Evolutionary conservation across 2,113 vertebrate species (phyloP), one percentile per base, ranked within the genome.

Genomic region (Misgurnus anguillicaudatus): DNA sequence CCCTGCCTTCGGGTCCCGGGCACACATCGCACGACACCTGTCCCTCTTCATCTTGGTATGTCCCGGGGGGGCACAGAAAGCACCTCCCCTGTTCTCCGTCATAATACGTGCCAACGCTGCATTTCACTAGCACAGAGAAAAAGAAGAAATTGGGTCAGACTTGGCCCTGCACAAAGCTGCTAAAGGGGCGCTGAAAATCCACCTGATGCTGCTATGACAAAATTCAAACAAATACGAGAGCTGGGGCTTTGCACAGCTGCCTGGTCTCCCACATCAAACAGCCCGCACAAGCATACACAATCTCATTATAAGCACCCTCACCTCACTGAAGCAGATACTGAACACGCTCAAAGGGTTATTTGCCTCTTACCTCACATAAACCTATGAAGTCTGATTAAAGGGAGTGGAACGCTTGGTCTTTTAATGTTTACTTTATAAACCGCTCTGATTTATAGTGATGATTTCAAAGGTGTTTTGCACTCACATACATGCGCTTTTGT

Each of bases 41-140:
- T 82, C 94, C 94, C 87, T 95, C 94, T 85, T 95, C 92, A 13
- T 92, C 93, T 87, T 96, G 93, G 87, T 93, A 96, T 0, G 90
- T 95, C 84, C 94, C 94, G 71, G 93, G 91, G 75, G 93, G 93
- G 88, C 94, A 96, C 66, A 92, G 85, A 87, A 89, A 83, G 82
- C 94, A 97, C 78, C 88, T 88, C 69, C 93, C 94, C 89, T 92
- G 93, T 65, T 92, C 88, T 10, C 85, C 91, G 38, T 95, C 88
- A 4, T 90, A 93, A 88, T 92, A 92, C 0, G 82, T 94, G 79
- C 95, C 94, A 53, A 86, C 86, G 66, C 87, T 88, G 87, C 94
- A 95, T 89, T 92, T 95, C 89, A 94, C 94, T 95, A 88, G 78
- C 75, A 79, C 55, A 88, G 80, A 65, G 21, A 62, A 64, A 42